phyloP scores from a whole-genome alignment of 2,797 vertebrate genomes.

The Mus minutoides region DNA sequence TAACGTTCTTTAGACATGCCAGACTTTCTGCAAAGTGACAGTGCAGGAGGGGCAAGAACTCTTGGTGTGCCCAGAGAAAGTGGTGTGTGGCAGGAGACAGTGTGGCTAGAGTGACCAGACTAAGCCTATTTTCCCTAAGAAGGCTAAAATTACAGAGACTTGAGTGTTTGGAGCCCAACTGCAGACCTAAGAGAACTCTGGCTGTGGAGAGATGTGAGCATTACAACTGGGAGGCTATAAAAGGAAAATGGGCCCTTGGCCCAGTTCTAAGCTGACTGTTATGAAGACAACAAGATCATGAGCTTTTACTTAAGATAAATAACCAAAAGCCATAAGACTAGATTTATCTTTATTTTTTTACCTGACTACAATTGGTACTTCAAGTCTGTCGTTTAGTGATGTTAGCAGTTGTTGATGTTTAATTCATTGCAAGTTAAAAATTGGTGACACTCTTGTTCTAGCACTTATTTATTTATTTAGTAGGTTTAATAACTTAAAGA shows the following conservation, averaged over 20 bases:
- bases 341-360: background rate
- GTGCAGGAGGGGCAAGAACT: background rate
- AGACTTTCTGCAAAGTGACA: background rate
- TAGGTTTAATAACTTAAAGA: constrained; percentile 29
- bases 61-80: background rate
- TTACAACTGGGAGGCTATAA: background rate
- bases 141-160: background rate
- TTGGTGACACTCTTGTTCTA: background rate
- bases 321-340: background rate
- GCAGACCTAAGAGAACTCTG: background rate
- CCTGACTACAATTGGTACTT: background rate
- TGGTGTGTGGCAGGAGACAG: background rate
- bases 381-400: background rate
- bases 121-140: background rate
- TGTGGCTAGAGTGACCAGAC: background rate
- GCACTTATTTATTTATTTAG: background rate
- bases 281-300: background rate
- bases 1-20: background rate
- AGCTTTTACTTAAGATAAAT: background rate
- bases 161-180: background rate
- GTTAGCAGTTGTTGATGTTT: background rate
- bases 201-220: background rate
- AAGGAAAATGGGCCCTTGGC: background rate
- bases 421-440: constrained; percentile 27
- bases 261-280: background rate